Base-by-base conservation (phyloP, 30 jellyfish, hydroid and myxozoan species). In the Chironex yamaguchii region DNA sequence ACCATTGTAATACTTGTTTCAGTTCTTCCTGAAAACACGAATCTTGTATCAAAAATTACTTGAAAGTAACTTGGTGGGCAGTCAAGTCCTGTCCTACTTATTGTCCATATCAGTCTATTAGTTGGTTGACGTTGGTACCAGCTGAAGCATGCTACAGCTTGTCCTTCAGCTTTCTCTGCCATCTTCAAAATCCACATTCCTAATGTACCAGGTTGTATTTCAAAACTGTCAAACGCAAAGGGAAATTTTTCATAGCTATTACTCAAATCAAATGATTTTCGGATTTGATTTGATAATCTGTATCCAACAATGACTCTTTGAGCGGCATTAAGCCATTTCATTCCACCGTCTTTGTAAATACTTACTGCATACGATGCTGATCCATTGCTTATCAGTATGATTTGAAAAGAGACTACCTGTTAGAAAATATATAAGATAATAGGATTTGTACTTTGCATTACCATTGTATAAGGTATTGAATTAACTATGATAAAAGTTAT, bases 151-250 rank as follows among this genome's bases (percentile, higher is more conserved):
- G 32, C 62, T 1, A 84, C 82, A 26, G 78, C 89, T 13, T 70
- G 35, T 26, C 68, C 79, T n/a, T 23, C 85, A 3, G 49, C 0
- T 1, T 54, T 67, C n/a, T 27, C 80, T 2, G 93, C 88, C 4
- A 88, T 50, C 49, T 78, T 70, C 86, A 84, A 88, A 32, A 35
- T 4, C 92, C 92, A 88, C 33, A 83, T 35, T 21, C 97, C 97
- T 32, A 29, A 25, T 51, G 9, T 28, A 2, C 75, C 67, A 1
- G 97, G 71, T 21, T 79, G 78, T 2, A 92, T 92, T 29, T 14
- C 33, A 25, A 68, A 62, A 24, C 36, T 76, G 36, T 88, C 93
- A 58, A 67, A 88, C 35, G 71, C 20, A 58, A 32, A 88, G 49
- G 97, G 51, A 30, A 35, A 34, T 1, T 73, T 73, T 28, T 62